Conservation (phyloP, 2,797 vertebrate species). For the Eulemur coronatus region DNA sequence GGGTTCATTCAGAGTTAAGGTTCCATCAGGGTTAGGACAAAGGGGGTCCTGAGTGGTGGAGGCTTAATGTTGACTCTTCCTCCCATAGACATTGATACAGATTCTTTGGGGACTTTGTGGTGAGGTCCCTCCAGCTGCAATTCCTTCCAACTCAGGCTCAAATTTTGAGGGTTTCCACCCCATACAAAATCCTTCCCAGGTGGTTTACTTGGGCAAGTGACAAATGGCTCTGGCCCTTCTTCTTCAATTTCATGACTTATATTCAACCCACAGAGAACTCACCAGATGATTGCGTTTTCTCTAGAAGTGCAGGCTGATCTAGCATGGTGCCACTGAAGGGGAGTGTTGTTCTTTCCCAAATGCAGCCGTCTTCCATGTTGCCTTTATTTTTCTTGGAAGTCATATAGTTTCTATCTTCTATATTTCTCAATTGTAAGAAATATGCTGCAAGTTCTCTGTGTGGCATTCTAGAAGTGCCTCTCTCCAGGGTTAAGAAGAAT, state of each 20-base stretch:
- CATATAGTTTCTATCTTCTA: background rate
- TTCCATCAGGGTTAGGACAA: background rate
- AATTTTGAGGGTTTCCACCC: background rate
- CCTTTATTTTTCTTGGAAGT: background rate
- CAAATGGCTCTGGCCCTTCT: background rate
- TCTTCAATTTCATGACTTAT: background rate
- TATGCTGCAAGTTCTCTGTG: background rate
- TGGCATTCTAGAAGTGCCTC: background rate
- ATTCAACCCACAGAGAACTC: background rate
- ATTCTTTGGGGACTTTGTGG: background rate
- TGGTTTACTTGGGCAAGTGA: background rate
- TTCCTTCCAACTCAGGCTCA: background rate
- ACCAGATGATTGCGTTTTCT: background rate
- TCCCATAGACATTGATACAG: background rate
- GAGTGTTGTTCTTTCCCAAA: background rate
- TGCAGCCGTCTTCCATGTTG: background rate
- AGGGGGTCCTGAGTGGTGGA: background rate
- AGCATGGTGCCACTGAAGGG: background rate
- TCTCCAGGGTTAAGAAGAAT: background rate
- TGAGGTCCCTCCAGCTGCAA: background rate
- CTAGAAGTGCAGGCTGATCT: background rate
- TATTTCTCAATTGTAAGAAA: background rate
- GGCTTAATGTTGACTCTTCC: background rate
- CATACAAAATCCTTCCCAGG: background rate
- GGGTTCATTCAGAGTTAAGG: background rate